A percentile compares a stretch with the other conserved stretches of the same genome.
phyloP scores from a whole-genome alignment of 2,113 vertebrate species.

The Xenus cinereus region DNA sequence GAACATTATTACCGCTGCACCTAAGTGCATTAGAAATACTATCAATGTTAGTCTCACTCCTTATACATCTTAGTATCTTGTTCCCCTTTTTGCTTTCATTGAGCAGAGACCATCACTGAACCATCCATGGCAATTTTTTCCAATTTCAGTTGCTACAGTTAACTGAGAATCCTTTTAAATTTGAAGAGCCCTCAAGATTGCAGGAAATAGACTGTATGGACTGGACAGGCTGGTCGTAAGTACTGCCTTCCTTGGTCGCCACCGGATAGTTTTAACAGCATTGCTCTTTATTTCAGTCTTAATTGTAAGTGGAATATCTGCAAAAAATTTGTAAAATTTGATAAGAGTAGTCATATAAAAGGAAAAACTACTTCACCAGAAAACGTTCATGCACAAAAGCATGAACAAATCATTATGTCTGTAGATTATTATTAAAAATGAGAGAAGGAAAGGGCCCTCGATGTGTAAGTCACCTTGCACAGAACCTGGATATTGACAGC shows the following conservation, averaged over 20 bases:
- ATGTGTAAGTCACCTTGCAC: background rate
- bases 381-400: background rate
- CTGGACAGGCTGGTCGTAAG: background rate
- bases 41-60: background rate
- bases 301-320: background rate
- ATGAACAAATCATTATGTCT: background rate
- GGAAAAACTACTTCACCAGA: background rate
- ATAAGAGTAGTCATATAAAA: background rate
- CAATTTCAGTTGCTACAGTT: background rate
- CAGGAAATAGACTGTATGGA: background rate
- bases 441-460: background rate
- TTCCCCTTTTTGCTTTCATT: background rate
- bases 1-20: background rate
- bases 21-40: background rate
- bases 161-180: background rate
- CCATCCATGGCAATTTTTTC: background rate
- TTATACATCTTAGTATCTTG: background rate
- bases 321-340: background rate
- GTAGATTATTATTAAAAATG: constrained; percentile 1
- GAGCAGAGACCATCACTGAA: background rate
- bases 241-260: background rate
- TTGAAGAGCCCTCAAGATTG: background rate
- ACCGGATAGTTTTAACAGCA: background rate
- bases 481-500: background rate
- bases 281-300: background rate